Evolutionary conservation across 92 coral and sea anemone species (phyloP).

Genomic region (Metridium senile): DNA sequence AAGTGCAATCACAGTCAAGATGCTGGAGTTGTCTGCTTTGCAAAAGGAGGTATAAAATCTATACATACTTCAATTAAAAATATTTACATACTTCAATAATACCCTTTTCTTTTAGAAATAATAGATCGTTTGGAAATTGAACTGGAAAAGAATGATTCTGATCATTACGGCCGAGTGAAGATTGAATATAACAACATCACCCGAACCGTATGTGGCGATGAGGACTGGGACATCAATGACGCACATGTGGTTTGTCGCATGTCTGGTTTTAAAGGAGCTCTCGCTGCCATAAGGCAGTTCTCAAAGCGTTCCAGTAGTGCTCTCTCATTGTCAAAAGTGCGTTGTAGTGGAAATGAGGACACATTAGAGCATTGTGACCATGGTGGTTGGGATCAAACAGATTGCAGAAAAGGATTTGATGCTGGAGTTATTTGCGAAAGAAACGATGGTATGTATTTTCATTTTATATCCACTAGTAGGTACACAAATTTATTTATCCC

Average conservation of each 20-base stretch:
- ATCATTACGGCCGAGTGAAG: slow-evolving; percentile 4
- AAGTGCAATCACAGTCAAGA: slow-evolving; percentile 16
- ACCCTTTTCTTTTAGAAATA: neutral
- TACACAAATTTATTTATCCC: neutral
- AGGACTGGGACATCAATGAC: slow-evolving; percentile 9
- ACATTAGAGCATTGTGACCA: neutral
- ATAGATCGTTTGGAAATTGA: slow-evolving; percentile 9
- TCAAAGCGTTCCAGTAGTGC: neutral
- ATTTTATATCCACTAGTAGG: neutral
- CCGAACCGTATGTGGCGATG: slow-evolving; percentile 9
- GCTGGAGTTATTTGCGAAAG: slow-evolving; percentile 21
- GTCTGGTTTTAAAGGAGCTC: neutral
- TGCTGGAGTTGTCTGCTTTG: slow-evolving; percentile 18
- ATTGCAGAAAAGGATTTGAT: neutral
- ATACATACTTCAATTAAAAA: neutral
- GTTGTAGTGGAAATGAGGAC: slow-evolving; percentile 9
- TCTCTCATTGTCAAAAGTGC: neutral
- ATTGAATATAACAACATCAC: slow-evolving; percentile 4
- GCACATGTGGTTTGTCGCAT: slow-evolving; percentile 13
- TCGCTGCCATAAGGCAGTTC: slow-evolving; percentile 12
- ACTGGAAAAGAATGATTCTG: neutral
- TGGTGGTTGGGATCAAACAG: neutral
- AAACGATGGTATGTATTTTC: neutral
- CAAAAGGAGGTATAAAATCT: neutral
- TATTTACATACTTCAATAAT: neutral